These are phyloP conservation scores for Botia kubotai DNA, from an alignment of 2,797 vertebrate species.

Conservation along the genomic window DNA sequence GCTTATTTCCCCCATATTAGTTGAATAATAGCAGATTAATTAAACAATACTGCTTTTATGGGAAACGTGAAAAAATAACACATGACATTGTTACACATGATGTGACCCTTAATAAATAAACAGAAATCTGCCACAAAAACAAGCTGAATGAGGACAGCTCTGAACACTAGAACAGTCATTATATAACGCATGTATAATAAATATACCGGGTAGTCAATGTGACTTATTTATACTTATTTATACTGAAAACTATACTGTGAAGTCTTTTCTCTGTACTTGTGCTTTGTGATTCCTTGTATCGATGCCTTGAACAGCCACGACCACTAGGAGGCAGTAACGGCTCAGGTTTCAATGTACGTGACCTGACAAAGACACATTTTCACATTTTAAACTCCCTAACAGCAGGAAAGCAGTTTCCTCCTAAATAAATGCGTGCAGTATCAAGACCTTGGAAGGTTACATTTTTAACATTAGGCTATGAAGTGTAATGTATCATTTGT, in stretches of 20 bases:
- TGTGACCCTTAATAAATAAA: no score
- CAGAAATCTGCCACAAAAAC: no score
- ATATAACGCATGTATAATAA: neutral
- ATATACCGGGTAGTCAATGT: neutral
- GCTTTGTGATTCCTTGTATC: neutral
- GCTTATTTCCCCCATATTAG: no score
- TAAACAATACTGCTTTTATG: no score
- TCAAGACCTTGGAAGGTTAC: neutral
- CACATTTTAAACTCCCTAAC: neutral
- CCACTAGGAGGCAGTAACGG: conserved; percentile 19
- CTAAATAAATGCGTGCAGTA: neutral
- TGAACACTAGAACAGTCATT: neutral
- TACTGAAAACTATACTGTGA: no score
- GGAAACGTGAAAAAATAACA: no score
- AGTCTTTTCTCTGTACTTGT: no score
- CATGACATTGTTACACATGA: no score
- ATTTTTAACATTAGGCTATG: neutral
- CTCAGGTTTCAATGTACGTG: neutral
- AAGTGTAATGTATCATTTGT: neutral
- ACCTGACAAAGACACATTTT: neutral
- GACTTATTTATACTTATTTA: no score
- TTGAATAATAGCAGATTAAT: no score
- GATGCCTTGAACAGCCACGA: neutral
- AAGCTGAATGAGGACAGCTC: no score
- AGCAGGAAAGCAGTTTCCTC: neutral